A percentile compares a stretch with the other conserved stretches of the same genome.
Evolutionary conservation across 1,140 invertebrate genomes (phyloP).

Genomic region (Cepaea nemoralis): DNA sequence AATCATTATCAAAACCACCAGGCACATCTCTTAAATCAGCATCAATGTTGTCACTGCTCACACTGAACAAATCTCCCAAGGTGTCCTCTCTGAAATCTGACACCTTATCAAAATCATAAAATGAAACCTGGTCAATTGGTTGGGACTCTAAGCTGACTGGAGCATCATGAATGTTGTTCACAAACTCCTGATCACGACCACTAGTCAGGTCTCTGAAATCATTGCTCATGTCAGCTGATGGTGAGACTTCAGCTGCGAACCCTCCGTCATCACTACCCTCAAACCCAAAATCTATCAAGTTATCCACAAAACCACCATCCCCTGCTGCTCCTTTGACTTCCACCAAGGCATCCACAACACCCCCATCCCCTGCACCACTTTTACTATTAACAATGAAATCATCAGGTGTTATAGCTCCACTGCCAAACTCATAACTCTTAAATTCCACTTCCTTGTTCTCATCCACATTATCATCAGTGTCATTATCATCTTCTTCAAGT

Average conservation of each 20-base stretch:
- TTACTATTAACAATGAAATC: not conserved
- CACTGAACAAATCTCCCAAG: no score
- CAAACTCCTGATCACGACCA: not conserved
- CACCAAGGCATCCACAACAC: not conserved
- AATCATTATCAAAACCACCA: no score
- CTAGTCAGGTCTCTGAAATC: not conserved
- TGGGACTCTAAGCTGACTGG: no score
- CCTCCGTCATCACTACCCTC: not conserved
- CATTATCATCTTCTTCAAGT: not conserved
- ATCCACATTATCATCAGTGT: not conserved
- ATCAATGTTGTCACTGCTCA: not conserved
- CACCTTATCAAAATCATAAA: not conserved
- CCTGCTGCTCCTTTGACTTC: not conserved
- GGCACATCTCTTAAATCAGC: no score
- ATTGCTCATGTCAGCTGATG: not conserved
- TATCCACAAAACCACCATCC: not conserved
- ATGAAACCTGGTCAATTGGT: not conserved
- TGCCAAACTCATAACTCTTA: not conserved
- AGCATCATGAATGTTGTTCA: no score
- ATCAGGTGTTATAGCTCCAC: not conserved
- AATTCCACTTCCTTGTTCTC: not conserved
- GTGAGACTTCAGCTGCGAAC: not conserved
- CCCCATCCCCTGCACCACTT: not conserved
- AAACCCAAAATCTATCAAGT: conserved; percentile 16
- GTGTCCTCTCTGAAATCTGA: not conserved